Evolutionary conservation across 2,797 vertebrate species (phyloP).

Genomic region (Lateolabrax maculatus): DNA sequence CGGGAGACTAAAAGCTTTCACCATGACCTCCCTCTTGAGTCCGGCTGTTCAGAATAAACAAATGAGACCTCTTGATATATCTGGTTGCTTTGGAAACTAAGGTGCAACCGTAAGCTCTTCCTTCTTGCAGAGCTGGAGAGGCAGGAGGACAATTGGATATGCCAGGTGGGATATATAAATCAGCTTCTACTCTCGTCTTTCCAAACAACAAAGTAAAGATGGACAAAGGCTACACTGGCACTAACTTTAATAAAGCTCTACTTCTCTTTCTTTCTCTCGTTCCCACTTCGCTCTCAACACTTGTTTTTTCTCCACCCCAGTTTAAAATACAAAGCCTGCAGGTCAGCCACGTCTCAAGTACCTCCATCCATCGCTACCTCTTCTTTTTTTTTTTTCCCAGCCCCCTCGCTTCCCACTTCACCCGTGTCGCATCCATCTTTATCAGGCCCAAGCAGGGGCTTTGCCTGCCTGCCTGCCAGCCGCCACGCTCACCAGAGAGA

Average conservation of each 20-base stretch:
- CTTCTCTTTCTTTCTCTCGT: conserved; percentile 2
- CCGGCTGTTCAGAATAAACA: conserved; percentile 20
- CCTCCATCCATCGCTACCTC: conserved; percentile 35
- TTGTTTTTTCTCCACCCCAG: conserved; percentile 9
- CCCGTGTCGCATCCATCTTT: conserved; percentile 39
- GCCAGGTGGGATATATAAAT: neutral
- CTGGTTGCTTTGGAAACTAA: conserved; percentile 40
- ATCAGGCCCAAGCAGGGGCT: conserved; percentile 30
- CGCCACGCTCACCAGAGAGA: conserved; percentile 87
- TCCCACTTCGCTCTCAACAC: conserved; percentile 26
- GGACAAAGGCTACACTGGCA: neutral
- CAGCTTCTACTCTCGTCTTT: conserved; percentile 5
- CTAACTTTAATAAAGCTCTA: conserved; percentile 6
- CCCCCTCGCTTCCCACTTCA: conserved; percentile 23
- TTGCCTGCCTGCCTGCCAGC: conserved; percentile 13
- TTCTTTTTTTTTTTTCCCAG: neutral
- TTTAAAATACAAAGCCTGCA: conserved; percentile 33
- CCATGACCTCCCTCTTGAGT: conserved; percentile 14
- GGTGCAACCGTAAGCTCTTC: neutral
- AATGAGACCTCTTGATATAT: conserved; percentile 8
- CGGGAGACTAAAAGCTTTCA: conserved; percentile 32
- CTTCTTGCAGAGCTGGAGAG: neutral
- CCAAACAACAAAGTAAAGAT: conserved; percentile 11
- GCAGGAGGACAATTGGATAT: neutral
- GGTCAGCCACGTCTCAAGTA: conserved; percentile 26